A percentile compares a stretch with the other conserved stretches of the same genome.
phyloP scores from a whole-genome alignment of 2,888 invertebrate genomes.

The Drosophila sordidula region DNA sequence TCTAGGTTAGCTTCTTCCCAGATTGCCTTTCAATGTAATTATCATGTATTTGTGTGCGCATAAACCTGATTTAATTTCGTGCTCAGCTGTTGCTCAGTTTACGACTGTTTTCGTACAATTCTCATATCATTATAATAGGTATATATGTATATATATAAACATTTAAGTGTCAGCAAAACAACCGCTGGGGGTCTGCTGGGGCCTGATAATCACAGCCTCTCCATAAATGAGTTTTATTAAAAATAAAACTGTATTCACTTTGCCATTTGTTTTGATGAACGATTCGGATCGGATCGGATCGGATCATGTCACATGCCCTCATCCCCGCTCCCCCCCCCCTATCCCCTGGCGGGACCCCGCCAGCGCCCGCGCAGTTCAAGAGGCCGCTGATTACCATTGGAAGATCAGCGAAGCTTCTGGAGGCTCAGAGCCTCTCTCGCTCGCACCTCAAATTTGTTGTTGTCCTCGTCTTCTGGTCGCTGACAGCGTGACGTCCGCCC shows the following conservation, averaged over 20 bases:
- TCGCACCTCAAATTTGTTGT: not conserved
- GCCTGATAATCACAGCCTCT: constrained; percentile 39
- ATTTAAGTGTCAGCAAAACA: constrained; percentile 26
- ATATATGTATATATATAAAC: constrained; percentile 4
- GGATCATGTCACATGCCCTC: constrained; percentile 6
- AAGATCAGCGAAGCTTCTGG: constrained; percentile 16
- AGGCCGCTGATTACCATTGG: constrained; percentile 20
- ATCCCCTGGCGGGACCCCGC: not conserved
- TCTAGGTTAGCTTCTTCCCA: too few relatives aligned
- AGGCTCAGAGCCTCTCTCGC: not conserved
- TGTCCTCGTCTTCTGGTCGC: not conserved
- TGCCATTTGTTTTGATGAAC: constrained; percentile 29
- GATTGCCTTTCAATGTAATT: too few relatives aligned
- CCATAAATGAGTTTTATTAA: constrained; percentile 46
- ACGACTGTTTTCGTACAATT: constrained; percentile 19
- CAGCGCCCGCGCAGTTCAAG: constrained; percentile 25
- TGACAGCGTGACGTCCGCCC: constrained; percentile 21
- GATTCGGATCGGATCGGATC: constrained; percentile 3
- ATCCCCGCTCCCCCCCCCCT: not conserved
- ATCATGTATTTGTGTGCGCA: not conserved
- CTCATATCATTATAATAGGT: constrained; percentile 4
- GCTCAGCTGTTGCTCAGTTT: constrained; percentile 8
- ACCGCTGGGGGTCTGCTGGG: constrained; percentile 39
- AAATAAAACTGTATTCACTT: constrained; percentile 37
- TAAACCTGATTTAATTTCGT: constrained; percentile 8